These are phyloP conservation scores for Tautogolabrus adspersus DNA, from an alignment of 2,113 vertebrate species.

Conservation along the genomic window DNA sequence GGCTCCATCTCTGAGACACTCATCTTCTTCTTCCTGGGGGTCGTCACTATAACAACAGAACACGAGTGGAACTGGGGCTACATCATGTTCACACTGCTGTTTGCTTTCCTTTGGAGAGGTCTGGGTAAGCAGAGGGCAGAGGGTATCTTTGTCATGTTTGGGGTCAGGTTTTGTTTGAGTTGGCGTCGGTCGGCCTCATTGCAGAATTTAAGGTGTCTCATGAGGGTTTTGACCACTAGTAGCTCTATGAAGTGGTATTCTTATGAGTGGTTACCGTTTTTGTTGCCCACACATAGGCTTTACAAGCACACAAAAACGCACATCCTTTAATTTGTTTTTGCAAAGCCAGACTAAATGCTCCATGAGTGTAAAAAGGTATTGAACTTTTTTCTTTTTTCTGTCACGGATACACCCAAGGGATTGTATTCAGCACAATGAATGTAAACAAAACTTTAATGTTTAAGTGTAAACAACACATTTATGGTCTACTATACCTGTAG, in stretches of 20 bases:
- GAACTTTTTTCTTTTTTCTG: no score
- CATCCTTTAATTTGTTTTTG: no score
- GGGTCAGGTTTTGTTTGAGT: conserved; percentile 17
- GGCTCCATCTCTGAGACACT: conserved; percentile 96
- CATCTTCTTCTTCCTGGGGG: conserved; percentile 98
- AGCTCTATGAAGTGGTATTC: neutral
- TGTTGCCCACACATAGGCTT: no score
- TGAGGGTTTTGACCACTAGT: neutral
- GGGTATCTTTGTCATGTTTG: neutral
- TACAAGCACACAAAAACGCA: no score
- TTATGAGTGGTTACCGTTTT: no score
- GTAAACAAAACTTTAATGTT: no score
- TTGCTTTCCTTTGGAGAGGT: conserved; percentile 93
- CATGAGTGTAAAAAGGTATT: no score
- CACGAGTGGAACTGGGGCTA: conserved; percentile 99
- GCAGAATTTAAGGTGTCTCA: neutral
- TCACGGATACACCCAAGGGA: no score
- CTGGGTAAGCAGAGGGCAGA: conserved; percentile 83
- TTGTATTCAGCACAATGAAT: no score
- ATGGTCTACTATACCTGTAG: no score
- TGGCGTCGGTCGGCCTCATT: neutral
- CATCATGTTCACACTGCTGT: conserved; percentile 92
- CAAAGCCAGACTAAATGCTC: no score
- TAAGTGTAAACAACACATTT: no score
- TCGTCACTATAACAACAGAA: conserved; percentile 94